These are phyloP conservation scores for Coptodon rendalli DNA, from an alignment of 2,113 vertebrate genomes.

Conservation along the genomic window DNA sequence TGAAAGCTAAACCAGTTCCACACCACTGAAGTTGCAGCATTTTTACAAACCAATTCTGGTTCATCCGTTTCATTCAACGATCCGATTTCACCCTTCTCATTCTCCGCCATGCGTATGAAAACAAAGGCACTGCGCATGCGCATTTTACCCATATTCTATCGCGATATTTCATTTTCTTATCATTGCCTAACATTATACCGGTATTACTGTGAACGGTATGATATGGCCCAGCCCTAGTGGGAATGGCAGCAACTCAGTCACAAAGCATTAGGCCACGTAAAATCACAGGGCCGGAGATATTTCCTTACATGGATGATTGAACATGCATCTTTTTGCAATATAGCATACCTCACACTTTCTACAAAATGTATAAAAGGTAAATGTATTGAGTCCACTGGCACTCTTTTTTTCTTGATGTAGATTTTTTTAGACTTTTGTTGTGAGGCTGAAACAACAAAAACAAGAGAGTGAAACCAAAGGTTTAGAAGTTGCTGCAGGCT, in stretches of 20 bases:
- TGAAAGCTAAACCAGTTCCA: too few species aligned
- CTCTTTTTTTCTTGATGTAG: not conserved
- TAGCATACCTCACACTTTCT: fast-evolving
- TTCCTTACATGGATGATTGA: not conserved
- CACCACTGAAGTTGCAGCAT: too few species aligned
- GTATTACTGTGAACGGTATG: too few species aligned
- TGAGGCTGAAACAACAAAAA: not conserved
- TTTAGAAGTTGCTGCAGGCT: not conserved
- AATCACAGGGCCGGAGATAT: not conserved
- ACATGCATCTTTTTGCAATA: not conserved
- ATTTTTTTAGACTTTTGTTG: not conserved
- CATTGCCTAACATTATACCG: too few species aligned
- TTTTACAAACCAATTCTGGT: too few species aligned
- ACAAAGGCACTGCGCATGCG: too few species aligned
- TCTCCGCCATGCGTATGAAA: too few species aligned
- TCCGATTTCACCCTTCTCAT: too few species aligned
- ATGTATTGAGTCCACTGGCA: not conserved
- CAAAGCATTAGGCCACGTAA: not conserved
- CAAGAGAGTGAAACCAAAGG: not conserved
- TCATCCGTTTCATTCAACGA: too few species aligned
- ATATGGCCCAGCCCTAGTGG: too few species aligned
- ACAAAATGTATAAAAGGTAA: not conserved
- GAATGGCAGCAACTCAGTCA: not conserved
- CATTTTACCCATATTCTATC: too few species aligned
- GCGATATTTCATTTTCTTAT: too few species aligned